Evolutionary conservation across 2,797 vertebrate genomes (phyloP).

Genomic region (Heliangelus exortis): DNA sequence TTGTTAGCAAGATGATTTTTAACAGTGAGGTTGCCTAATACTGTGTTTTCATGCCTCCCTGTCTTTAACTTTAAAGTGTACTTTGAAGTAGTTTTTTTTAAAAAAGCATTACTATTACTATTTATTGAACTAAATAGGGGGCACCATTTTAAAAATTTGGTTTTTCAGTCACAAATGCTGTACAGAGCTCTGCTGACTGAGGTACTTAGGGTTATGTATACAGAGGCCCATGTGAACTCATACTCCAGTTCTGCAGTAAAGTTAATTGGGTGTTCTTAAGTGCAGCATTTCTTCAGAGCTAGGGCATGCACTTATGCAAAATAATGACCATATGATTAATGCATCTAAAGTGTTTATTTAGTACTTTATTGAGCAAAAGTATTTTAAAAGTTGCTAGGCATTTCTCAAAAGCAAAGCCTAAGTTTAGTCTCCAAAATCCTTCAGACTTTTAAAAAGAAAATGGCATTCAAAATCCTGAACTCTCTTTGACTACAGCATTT

Average conservation of each 20-base stretch:
- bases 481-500: background rate
- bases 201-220: fast-evolving
- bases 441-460: background rate
- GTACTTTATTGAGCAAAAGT: background rate
- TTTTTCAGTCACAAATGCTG: background rate
- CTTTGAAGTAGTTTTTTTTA: background rate
- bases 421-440: background rate
- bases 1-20: background rate
- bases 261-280: background rate
- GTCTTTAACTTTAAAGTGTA: background rate
- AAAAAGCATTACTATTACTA: background rate
- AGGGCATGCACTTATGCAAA: background rate
- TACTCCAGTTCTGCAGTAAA: background rate
- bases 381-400: background rate
- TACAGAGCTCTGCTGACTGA: background rate
- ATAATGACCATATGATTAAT: background rate
- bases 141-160: fast-evolving
- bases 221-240: background rate
- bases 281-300: background rate
- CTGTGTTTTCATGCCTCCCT: background rate
- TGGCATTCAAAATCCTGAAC: background rate
- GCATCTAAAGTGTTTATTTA: fast-evolving
- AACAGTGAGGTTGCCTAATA: background rate
- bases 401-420: background rate
- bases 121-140: background rate